A percentile compares a stretch with the other conserved stretches of the same genome.
These are phyloP conservation scores for Ormia ochracea DNA, from an alignment of 2,888 invertebrate species.

Conservation along the genomic window DNA sequence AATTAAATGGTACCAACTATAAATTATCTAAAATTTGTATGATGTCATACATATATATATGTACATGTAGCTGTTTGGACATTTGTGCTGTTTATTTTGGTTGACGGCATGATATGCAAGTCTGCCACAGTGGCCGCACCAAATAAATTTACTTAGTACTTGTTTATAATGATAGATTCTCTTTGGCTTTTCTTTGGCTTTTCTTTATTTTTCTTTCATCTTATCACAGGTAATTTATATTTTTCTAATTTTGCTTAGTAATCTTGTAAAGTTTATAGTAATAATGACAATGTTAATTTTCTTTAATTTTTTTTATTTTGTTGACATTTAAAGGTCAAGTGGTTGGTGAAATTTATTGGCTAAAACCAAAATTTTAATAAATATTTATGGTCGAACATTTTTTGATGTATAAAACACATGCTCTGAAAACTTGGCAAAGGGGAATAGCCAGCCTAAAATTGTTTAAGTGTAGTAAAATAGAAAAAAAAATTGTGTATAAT, in stretches of 20 bases:
- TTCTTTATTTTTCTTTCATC: not conserved
- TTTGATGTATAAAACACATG: not conserved
- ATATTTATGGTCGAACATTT: not conserved
- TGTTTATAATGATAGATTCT: not conserved
- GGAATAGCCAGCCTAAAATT: too few species aligned
- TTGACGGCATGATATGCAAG: not conserved
- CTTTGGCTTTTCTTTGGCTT: not conserved
- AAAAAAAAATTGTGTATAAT: too few species aligned
- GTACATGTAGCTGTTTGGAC: not conserved
- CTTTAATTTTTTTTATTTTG: not conserved
- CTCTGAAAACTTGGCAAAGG: not conserved
- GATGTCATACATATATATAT: too few species aligned
- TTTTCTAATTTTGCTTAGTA: not conserved
- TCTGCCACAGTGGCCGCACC: not conserved
- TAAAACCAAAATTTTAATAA: not conserved
- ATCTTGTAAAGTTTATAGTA: not conserved
- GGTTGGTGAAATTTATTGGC: conserved; percentile 19
- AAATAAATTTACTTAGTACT: not conserved
- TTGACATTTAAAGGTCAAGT: conserved; percentile 46
- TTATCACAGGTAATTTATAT: not conserved
- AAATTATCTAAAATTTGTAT: not conserved
- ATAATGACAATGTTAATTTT: not conserved
- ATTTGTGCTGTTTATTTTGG: conserved; percentile 15
- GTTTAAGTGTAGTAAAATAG: not conserved
- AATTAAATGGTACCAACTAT: not conserved